Conservation (phyloP, 2,888 invertebrate genomes). For the Mamestra brassicae region DNA sequence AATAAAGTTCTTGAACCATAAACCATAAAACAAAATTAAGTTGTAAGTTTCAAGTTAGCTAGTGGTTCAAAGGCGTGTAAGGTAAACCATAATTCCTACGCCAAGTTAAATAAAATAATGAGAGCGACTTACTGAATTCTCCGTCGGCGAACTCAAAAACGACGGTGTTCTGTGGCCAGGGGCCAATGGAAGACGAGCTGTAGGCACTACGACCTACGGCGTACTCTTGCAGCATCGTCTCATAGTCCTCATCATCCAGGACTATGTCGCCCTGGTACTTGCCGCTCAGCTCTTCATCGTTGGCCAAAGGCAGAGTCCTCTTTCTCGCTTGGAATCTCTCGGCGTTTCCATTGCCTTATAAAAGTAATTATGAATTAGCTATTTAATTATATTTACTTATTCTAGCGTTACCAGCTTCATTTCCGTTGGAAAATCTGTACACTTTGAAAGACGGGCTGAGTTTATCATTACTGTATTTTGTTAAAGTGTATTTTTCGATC, state of each 20-base stretch:
- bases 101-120: background rate
- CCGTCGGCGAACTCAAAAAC: slow-evolving; percentile 81
- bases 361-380: background rate
- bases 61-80: too few relatives aligned
- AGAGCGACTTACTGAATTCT: slow-evolving; percentile 79
- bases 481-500: slow-evolving; percentile 4
- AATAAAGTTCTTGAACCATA: too few relatives aligned
- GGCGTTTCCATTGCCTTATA: slow-evolving; percentile 44
- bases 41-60: background rate
- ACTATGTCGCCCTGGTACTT: slow-evolving; percentile 85
- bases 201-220: slow-evolving; percentile 83
- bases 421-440: background rate
- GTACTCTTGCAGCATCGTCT: slow-evolving; percentile 78
- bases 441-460: background rate
- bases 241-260: slow-evolving; percentile 82
- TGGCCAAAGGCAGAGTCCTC: slow-evolving; percentile 67
- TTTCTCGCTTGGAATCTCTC: slow-evolving; percentile 34
- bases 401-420: background rate
- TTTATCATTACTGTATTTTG: background rate
- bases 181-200: slow-evolving; percentile 77
- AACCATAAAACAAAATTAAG: too few relatives aligned
- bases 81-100: background rate
- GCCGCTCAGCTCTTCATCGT: slow-evolving; percentile 84
- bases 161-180: slow-evolving; percentile 84
- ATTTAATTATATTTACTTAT: background rate